phyloP scores from a whole-genome alignment of 2,113 vertebrate genomes.

The Muntiacus reevesi region DNA sequence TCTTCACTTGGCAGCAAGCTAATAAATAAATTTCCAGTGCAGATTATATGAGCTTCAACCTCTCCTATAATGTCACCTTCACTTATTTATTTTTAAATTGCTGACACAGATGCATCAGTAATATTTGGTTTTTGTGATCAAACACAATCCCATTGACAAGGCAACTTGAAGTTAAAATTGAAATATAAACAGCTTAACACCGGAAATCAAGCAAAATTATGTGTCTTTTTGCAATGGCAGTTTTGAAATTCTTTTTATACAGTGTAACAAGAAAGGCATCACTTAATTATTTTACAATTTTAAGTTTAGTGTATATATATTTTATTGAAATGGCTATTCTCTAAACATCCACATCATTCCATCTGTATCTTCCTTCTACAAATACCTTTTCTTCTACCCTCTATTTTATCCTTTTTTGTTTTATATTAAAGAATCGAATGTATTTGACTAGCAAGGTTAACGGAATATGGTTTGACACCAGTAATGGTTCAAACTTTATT shows the following conservation, averaged over 20 bases:
- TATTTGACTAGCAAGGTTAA: not conserved
- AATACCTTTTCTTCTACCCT: not conserved
- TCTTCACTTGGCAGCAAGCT: slow-evolving; percentile 2
- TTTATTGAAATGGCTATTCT: slow-evolving; percentile 66
- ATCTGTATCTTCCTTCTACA: slow-evolving; percentile 42
- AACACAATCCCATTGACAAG: slow-evolving; percentile 72
- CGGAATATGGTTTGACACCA: not conserved
- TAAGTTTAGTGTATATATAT: slow-evolving; percentile 58
- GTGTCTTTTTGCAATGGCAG: slow-evolving; percentile 61
- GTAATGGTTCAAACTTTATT: not conserved
- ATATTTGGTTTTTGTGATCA: slow-evolving; percentile 79
- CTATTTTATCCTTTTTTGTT: slow-evolving; percentile 18
- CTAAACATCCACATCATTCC: slow-evolving; percentile 52
- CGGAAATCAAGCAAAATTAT: slow-evolving; percentile 73
- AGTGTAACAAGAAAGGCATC: slow-evolving; percentile 74
- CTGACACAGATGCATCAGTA: slow-evolving; percentile 79
- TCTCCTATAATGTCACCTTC: slow-evolving; percentile 68
- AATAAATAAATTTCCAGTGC: slow-evolving; percentile 17
- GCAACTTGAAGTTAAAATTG: slow-evolving; percentile 67
- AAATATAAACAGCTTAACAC: slow-evolving; percentile 65
- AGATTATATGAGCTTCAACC: slow-evolving; percentile 56
- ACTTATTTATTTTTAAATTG: slow-evolving; percentile 74
- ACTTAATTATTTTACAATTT: slow-evolving; percentile 76
- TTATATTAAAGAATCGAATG: slow-evolving; percentile 31
- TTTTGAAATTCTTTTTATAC: slow-evolving; percentile 70